These are phyloP conservation scores for Leucophenga varia DNA, from an alignment of 1,140 invertebrate genomes.

Conservation along the genomic window DNA sequence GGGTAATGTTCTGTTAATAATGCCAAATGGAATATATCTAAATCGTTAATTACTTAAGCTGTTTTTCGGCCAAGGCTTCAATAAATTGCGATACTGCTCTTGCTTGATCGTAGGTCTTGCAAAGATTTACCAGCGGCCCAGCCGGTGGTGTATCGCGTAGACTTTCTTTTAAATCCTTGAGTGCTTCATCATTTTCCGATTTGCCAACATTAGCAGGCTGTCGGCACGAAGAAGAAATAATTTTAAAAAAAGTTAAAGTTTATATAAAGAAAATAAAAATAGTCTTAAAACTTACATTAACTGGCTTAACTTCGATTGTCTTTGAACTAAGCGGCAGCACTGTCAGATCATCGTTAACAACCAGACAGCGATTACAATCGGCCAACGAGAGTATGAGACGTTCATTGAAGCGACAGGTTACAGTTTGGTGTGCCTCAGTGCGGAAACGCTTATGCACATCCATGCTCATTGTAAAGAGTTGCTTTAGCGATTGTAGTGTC, in stretches of 20 bases:
- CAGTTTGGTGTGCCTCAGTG: constrained; percentile 91
- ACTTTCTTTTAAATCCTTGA: constrained; percentile 73
- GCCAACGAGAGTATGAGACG: constrained; percentile 90
- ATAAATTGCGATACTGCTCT: constrained; percentile 93
- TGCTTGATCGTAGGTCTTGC: constrained; percentile 92
- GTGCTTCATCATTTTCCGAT: constrained; percentile 61
- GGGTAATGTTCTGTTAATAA: background rate
- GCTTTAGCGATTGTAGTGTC: constrained; percentile 84
- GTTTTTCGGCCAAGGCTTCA: constrained; percentile 92
- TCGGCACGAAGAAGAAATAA: background rate
- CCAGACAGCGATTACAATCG: constrained; percentile 84
- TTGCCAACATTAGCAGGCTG: constrained; percentile 30
- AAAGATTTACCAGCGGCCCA: constrained; percentile 85
- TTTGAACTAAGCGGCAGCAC: constrained; percentile 92
- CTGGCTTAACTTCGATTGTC: constrained; percentile 75
- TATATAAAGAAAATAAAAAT: constrained; percentile 6
- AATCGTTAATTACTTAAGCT: constrained; percentile 58
- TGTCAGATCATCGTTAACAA: constrained; percentile 91
- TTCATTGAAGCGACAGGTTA: constrained; percentile 96
- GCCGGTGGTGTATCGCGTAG: constrained; percentile 85
- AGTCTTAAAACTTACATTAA: constrained; percentile 59
- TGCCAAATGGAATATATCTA: background rate
- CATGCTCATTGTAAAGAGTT: constrained; percentile 97
- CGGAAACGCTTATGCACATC: constrained; percentile 95
- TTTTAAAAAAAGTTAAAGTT: constrained; percentile 1